Evolutionary conservation across 1,140 invertebrate genomes (phyloP), one percentile per base, ranked within the genome.

Genomic region (Dendrolimus kikuchii): DNA sequence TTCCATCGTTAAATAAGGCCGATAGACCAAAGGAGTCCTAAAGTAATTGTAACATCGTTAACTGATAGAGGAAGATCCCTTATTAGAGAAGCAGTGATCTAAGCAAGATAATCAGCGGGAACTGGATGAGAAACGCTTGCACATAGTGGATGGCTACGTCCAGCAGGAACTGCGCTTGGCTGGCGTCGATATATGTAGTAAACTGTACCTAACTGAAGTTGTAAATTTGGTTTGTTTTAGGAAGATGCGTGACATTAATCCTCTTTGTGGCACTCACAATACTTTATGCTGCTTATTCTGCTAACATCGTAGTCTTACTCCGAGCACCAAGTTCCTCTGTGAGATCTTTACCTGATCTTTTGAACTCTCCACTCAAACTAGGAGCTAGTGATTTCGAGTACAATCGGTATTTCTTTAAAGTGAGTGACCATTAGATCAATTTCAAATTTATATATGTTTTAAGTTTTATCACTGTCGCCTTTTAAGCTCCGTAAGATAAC

Each of bases 291-390:
- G 90, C 91, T 4, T 92, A 92, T 60, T 90, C 91, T 0, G 91
- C 91, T 2, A 92, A 91, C 60, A 92, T 92, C 45, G 91, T 92
- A 0, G 89, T 90, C 23, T 64, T 92, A 5, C 73, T 92, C 0
- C 89, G 91, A 61, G 90, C 90, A 1, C 90, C 91, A 0, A 90
- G 90, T 7, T 88, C 84, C 4, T 91, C 89, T 7, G 91, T 92
- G 2, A 87, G 89, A 52, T 89, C 83, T 6, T 53, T 91, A 4
- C 63, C 86, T 6, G 90, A 92, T 57, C 81, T 92, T 1, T 75
- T 91, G 2, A 77, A 89, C 51, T 90, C 90, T 4, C 89, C 89
- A 0, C 68, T 92, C 2, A 88, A 87, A 56, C 57, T 91, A 0
- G 91, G 89, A 0, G 89, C 86, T 0, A 88, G 90, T 55, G 90